Base-by-base conservation (phyloP, 2,113 vertebrate genomes). In the Sinocyclocheilus anshuiensis region DNA sequence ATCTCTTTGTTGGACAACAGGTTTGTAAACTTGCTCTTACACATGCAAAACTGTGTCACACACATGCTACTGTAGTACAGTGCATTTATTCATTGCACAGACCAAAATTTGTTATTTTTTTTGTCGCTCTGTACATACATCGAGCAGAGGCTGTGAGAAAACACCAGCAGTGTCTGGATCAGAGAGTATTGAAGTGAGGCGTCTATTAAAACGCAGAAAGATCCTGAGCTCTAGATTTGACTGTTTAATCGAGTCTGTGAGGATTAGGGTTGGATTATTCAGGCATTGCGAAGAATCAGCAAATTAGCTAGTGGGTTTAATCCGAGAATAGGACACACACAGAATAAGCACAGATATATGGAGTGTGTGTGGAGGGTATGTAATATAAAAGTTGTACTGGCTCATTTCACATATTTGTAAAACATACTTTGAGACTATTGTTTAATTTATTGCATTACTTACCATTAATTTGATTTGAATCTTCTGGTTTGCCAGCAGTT, bases 291-390 rank as follows among this genome's bases (percentile, higher is more conserved):
- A 92, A 92, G 92, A 85, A 93, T 94, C 90, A 89, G 92, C 92
- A 94, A 95, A 94, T 94, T 95, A 94, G 92, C 95, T 89, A 61
- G 89, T 89, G 91, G 92, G 86, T 90, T 95, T 95, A 95, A 96
- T 94, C 92, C 93, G 89, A 88, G 90, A 92, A 89, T 84, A 87
- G 88, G 90, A 91, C 91, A 88, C 20, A 13, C 53, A 61, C 55
- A 29, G 18, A 57, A 79, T 59, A 89, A 92, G 88, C 90, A 71
- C 83, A 85, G 77, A 81, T 81, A 77, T 72, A 2, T 79, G 29
- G 71, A 22, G 83, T 85, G 67, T 78, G 71, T 79, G 81, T 87
- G 86, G 57, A 74, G 48, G 42, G 48, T 36, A 59, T 77, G 42
- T 15, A 7, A 33, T 57, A 36, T 79, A 8, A 39, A 11, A 55